These are phyloP conservation scores for Xiphorhynchus elegans DNA, from an alignment of 2,113 vertebrate genomes.

Conservation along the genomic window DNA sequence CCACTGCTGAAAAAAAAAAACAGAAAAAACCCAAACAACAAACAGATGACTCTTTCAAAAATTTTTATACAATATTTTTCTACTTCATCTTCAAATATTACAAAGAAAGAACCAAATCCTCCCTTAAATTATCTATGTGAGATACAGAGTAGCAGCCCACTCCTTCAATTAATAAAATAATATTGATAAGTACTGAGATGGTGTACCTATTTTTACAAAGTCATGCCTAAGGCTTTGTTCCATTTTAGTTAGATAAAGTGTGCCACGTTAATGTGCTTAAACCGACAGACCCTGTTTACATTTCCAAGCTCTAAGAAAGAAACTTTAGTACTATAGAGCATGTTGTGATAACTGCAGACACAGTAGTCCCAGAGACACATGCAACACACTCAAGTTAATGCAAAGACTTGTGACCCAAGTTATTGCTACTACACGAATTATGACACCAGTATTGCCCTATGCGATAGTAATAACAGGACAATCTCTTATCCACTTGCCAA, in stretches of 20 bases:
- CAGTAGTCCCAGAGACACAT: not conserved
- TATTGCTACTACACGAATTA: fast-evolving
- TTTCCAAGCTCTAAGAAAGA: not conserved
- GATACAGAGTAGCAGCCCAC: not conserved
- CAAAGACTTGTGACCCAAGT: not conserved
- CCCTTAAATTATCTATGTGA: not conserved
- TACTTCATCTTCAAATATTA: not conserved
- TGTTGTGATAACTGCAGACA: not conserved
- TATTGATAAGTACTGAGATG: not conserved
- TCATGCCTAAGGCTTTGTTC: conserved; percentile 13
- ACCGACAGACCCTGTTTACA: not conserved
- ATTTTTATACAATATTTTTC: not conserved
- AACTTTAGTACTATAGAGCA: not conserved
- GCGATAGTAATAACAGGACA: not conserved
- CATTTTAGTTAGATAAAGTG: not conserved
- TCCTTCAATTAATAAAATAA: conserved; percentile 16
- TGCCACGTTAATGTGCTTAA: not conserved
- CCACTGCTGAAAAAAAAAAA: not conserved
- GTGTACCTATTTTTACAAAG: not conserved
- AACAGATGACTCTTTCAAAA: not conserved
- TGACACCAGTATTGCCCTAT: not conserved
- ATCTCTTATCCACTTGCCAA: not conserved
- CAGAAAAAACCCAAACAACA: not conserved
- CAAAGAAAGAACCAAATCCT: not conserved
- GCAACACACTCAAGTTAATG: not conserved